phyloP scores from a whole-genome alignment of 2,888 invertebrate species.

The Scaptomyza parva region DNA sequence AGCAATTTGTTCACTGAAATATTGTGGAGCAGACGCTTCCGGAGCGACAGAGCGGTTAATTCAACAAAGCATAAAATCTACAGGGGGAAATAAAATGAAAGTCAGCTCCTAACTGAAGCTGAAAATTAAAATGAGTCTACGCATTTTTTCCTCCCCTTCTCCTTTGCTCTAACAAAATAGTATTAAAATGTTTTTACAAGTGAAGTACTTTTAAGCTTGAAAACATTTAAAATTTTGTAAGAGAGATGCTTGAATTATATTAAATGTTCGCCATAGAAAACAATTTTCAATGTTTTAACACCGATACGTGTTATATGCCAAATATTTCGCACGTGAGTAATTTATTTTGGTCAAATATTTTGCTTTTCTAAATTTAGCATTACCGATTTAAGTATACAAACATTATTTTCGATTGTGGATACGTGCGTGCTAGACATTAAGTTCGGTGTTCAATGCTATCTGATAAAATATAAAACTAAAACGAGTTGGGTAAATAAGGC shows the following conservation, averaged over 20 bases:
- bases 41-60: conserved; percentile 9
- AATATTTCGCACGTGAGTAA: background rate
- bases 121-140: conserved; percentile 23
- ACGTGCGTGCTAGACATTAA: background rate
- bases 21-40: conserved; percentile 1
- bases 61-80: conserved; percentile 9
- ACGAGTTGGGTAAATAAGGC: too few relatives aligned
- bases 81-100: conserved; percentile 11
- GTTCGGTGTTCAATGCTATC: background rate
- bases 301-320: background rate
- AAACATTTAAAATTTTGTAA: background rate
- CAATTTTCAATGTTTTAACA: background rate
- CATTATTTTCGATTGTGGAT: background rate
- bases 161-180: background rate
- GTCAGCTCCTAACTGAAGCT: conserved; percentile 8
- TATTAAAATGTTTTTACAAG: background rate
- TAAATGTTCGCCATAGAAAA: background rate
- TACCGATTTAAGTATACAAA: background rate
- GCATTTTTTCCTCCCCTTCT: background rate
- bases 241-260: background rate
- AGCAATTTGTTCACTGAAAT: conserved; percentile 25
- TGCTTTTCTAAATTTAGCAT: background rate
- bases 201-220: background rate
- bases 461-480: background rate
- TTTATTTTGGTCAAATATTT: background rate